Conservation (phyloP, 2,113 vertebrate genomes). For the Aldabrachelys gigantea region DNA sequence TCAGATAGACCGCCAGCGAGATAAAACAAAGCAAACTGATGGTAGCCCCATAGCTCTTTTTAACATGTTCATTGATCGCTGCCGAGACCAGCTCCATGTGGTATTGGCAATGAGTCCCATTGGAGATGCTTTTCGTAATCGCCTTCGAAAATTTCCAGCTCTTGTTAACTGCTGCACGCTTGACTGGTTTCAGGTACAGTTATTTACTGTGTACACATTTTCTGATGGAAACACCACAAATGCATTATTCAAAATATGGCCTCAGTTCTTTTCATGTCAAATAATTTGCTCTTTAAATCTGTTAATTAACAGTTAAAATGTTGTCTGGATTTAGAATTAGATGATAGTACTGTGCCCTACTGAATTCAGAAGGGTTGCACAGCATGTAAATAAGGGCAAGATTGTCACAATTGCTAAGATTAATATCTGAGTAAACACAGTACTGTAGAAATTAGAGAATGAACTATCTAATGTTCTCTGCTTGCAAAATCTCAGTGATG, state of each 20-base stretch:
- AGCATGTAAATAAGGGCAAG: not conserved
- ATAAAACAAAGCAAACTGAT: slow-evolving; percentile 88
- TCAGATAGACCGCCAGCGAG: slow-evolving; percentile 86
- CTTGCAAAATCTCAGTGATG: not conserved
- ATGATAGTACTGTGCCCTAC: not conserved
- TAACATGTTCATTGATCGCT: slow-evolving; percentile 93
- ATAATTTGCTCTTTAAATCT: not conserved
- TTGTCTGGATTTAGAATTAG: not conserved
- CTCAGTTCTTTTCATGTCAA: not conserved
- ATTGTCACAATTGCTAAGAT: not conserved
- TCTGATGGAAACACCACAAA: not conserved
- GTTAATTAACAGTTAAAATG: not conserved
- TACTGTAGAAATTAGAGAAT: not conserved
- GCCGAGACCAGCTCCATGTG: slow-evolving; percentile 89
- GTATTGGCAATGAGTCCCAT: slow-evolving; percentile 94
- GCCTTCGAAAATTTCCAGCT: slow-evolving; percentile 89
- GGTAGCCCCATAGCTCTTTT: slow-evolving; percentile 89
- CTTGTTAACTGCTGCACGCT: slow-evolving; percentile 95
- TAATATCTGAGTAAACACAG: not conserved
- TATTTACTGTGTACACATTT: not conserved
- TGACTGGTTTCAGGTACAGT: slow-evolving; percentile 93
- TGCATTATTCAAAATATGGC: not conserved
- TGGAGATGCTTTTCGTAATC: slow-evolving; percentile 88
- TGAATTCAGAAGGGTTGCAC: not conserved
- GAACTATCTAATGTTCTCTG: not conserved